A percentile compares a stretch with the other conserved stretches of the same genome.
Conservation (phyloP, 2,113 vertebrate species). For the Nicator chloris region DNA sequence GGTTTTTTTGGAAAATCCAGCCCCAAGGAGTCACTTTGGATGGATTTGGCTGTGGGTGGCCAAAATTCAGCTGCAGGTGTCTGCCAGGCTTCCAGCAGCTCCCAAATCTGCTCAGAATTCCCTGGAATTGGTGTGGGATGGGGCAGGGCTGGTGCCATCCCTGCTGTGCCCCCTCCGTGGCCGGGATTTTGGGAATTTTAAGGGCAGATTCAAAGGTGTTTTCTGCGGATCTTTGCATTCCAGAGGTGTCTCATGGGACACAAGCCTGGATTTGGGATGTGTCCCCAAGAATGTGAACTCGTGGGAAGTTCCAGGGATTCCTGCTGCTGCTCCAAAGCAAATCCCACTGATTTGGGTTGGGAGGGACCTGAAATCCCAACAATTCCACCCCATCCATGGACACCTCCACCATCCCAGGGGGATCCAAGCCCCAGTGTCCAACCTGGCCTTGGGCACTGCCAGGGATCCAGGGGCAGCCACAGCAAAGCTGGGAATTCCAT, state of each 20-base stretch:
- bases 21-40: not conserved
- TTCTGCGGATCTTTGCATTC: not conserved
- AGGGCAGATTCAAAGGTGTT: not conserved
- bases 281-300: not conserved
- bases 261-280: rapidly evolving
- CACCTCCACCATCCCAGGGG: too few species aligned
- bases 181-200: not conserved
- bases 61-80: not conserved
- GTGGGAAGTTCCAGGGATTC: not conserved
- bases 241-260: not conserved
- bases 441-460: too few species aligned
- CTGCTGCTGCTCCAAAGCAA: not conserved
- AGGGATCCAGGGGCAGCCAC: too few species aligned
- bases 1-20: not conserved
- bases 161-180: not conserved
- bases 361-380: not conserved
- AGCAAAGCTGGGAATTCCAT: too few species aligned
- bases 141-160: too few species aligned
- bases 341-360: not conserved
- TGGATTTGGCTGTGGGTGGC: rapidly evolving
- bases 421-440: not conserved
- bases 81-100: not conserved
- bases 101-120: not conserved
- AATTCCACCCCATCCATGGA: too few species aligned
- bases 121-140: not conserved